Conservation (phyloP, 2,888 invertebrate genomes). For the Cyclophora albipunctata region DNA sequence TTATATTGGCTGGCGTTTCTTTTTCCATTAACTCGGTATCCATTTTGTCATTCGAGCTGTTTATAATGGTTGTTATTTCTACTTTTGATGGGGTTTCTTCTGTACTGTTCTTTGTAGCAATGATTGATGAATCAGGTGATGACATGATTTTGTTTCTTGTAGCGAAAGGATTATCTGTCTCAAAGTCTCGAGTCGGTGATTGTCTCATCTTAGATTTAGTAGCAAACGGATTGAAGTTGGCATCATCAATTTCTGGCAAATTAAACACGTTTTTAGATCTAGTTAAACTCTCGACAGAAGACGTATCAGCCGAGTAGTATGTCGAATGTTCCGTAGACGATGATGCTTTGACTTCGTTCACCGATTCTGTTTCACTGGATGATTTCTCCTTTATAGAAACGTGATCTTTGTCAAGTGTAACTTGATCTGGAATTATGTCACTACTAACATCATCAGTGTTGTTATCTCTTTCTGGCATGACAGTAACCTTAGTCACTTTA, state of each 20-base stretch:
- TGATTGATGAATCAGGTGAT: conserved; percentile 19
- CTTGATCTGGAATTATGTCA: too few species aligned
- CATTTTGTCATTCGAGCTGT: conserved; percentile 19
- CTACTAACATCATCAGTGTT: too few species aligned
- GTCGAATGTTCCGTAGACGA: conserved; percentile 45
- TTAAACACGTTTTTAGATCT: conserved; percentile 52
- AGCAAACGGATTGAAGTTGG: conserved; percentile 52
- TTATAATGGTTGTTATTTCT: background rate
- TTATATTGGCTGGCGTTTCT: conserved; percentile 28
- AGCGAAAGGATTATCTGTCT: conserved; percentile 24
- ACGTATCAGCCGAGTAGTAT: conserved; percentile 36
- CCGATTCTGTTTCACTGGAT: conserved; percentile 3
- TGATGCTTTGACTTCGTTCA: conserved; percentile 25
- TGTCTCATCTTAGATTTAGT: conserved; percentile 44
- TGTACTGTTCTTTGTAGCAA: conserved; percentile 2
- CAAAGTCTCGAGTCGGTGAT: conserved; percentile 29
- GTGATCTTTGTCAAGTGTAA: too few species aligned
- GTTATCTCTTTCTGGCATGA: too few species aligned
- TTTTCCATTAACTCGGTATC: conserved; percentile 30
- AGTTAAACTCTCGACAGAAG: conserved; percentile 30
- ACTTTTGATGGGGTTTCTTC: background rate
- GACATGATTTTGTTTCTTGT: conserved; percentile 22
- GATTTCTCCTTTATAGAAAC: too few species aligned
- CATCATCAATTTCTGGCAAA: conserved; percentile 56
- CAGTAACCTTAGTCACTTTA: background rate